phyloP scores from a whole-genome alignment of 2,797 vertebrate genomes.

The Acipenser ruthenus region DNA sequence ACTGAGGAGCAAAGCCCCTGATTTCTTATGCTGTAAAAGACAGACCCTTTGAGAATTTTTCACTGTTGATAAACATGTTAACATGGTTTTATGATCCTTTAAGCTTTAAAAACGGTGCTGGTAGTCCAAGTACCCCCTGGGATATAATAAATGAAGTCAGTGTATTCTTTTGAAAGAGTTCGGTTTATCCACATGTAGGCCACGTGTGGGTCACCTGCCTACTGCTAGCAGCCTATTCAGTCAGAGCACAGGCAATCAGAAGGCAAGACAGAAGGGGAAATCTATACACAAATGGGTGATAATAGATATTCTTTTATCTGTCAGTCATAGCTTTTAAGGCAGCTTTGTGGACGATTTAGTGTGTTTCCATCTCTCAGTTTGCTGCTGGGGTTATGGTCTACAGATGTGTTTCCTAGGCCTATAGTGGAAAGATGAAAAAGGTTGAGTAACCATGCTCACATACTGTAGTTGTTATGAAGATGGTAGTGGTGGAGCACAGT shows the following conservation, averaged over 20 bases:
- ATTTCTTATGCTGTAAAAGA: constrained; percentile 1
- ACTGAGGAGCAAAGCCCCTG: neutral
- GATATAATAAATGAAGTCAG: neutral
- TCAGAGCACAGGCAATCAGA: neutral
- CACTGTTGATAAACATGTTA: neutral
- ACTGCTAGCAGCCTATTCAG: neutral
- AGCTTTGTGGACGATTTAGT: too few relatives aligned
- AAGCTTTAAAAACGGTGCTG: neutral
- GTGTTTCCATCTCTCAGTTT: too few relatives aligned
- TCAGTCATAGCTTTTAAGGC: too few relatives aligned
- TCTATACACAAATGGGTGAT: neutral
- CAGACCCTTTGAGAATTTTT: neutral
- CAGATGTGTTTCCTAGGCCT: too few relatives aligned
- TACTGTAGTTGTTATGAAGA: too few relatives aligned
- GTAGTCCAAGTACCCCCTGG: neutral
- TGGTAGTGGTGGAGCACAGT: too few relatives aligned
- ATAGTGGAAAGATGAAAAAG: too few relatives aligned
- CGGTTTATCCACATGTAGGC: neutral
- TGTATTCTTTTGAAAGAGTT: neutral
- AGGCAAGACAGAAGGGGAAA: neutral
- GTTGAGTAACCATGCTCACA: too few relatives aligned
- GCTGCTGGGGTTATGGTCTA: too few relatives aligned
- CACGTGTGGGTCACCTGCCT: neutral
- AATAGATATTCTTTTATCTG: neutral
- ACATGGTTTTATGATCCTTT: neutral